A percentile compares a stretch with the other conserved stretches of the same genome.
Conservation (phyloP, 2,888 invertebrate genomes). For the Rambutsinella grinnellia region DNA sequence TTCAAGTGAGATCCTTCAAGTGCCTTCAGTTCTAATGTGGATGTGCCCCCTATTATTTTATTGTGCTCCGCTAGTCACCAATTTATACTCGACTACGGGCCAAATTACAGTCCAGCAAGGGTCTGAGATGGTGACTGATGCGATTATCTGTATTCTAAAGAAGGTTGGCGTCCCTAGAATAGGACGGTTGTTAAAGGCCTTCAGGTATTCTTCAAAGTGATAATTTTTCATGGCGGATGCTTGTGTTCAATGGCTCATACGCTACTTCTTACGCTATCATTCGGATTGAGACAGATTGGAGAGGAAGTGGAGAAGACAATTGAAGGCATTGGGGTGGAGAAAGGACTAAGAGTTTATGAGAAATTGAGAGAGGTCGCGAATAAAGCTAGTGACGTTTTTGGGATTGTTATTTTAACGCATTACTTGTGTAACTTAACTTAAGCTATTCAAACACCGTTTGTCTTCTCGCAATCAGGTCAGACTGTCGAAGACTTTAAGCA, state of each 20-base stretch:
- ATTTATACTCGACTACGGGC: conserved; percentile 25
- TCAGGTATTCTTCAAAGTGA: conserved; percentile 19
- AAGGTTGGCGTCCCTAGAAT: not conserved
- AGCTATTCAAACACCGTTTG: conserved; percentile 43
- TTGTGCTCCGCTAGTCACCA: conserved; percentile 26
- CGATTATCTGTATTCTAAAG: conserved; percentile 19
- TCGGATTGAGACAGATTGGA: conserved; percentile 33
- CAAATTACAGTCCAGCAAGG: conserved; percentile 33
- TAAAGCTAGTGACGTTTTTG: conserved; percentile 12
- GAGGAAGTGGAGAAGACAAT: conserved; percentile 26
- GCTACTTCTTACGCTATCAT: conserved; percentile 2
- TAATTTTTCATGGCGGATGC: conserved; percentile 42
- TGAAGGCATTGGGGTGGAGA: not conserved
- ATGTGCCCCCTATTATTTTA: conserved; percentile 30
- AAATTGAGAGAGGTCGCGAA: conserved; percentile 22
- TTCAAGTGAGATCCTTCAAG: too few species aligned
- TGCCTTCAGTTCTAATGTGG: too few species aligned
- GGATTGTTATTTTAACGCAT: conserved; percentile 32
- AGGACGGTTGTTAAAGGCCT: not conserved
- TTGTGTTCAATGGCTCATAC: conserved; percentile 45
- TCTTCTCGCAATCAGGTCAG: conserved; percentile 29
- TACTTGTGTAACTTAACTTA: conserved; percentile 41
- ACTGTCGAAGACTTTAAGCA: conserved; percentile 37
- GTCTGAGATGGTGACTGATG: conserved; percentile 33
- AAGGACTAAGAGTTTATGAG: conserved; percentile 21